These are phyloP conservation scores for Tapera naevia DNA, from an alignment of 2,797 vertebrate genomes.

Conservation along the genomic window DNA sequence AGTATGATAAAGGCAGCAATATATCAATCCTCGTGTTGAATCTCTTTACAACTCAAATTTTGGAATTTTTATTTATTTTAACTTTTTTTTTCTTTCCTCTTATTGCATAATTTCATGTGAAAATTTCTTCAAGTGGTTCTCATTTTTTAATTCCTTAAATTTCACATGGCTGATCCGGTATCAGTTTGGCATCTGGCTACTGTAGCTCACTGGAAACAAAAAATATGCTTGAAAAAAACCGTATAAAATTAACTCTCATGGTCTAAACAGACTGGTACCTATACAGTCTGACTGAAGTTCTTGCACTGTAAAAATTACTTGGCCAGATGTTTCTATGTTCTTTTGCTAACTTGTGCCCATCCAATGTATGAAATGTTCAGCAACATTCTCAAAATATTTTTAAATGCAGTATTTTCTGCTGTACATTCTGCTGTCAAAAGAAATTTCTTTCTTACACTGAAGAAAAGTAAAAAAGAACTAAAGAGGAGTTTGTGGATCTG, in stretches of 20 bases:
- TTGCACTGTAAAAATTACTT: conserved; percentile 27
- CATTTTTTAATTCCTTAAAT: conserved; percentile 72
- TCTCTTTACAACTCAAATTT: conserved; percentile 23
- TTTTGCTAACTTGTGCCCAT: background rate
- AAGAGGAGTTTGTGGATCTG: background rate
- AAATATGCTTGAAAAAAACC: conserved; percentile 1
- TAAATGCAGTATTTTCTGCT: background rate
- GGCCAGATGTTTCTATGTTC: background rate
- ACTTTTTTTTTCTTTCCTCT: conserved; percentile 68
- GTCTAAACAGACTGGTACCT: conserved; percentile 3
- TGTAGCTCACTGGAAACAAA: conserved; percentile 59
- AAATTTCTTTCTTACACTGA: background rate
- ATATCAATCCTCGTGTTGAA: background rate
- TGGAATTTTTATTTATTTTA: background rate
- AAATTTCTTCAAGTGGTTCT: conserved; percentile 60
- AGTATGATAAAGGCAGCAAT: background rate
- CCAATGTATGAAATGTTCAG: background rate
- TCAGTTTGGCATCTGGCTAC: conserved; percentile 70
- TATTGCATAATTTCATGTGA: conserved; percentile 71
- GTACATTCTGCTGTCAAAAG: background rate
- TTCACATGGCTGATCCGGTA: conserved; percentile 69
- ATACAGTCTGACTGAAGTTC: background rate
- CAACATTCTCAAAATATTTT: background rate
- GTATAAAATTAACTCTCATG: conserved; percentile 46
- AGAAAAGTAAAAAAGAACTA: accelerated